Percentiles rank a stretch among this genome's conserved stretches.
These are phyloP conservation scores for Dryadula phaetusa DNA, from an alignment of 2,888 invertebrate genomes.

Conservation along the genomic window DNA sequence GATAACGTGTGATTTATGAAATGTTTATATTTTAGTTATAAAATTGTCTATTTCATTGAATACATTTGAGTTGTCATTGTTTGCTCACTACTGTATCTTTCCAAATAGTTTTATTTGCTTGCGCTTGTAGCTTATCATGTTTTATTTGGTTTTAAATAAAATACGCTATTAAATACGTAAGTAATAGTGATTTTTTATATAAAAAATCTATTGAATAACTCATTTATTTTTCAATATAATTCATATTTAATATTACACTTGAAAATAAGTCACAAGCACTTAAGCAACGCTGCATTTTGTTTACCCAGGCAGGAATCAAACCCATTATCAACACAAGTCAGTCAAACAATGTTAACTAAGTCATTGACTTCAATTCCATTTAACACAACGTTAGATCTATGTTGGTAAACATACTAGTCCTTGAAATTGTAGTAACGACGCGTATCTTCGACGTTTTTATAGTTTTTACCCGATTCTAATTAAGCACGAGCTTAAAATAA, in stretches of 20 bases:
- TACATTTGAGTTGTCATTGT: background rate
- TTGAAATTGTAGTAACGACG: background rate
- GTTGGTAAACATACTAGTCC: background rate
- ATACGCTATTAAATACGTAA: no score
- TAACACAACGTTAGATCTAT: background rate
- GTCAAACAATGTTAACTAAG: no score
- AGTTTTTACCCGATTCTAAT: background rate
- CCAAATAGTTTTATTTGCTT: conserved; percentile 4
- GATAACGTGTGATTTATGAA: background rate
- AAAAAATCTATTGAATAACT: no score
- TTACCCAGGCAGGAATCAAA: no score
- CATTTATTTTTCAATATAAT: no score
- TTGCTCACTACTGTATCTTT: conserved; percentile 7
- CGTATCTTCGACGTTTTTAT: background rate
- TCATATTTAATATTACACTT: no score
- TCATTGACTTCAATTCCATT: no score
- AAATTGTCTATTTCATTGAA: background rate
- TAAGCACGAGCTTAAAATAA: background rate
- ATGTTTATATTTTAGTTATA: background rate
- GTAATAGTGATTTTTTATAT: no score
- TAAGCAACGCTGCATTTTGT: no score
- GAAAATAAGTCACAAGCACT: no score
- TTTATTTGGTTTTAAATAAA: no score
- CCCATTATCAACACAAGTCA: no score
- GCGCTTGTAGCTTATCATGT: background rate